Conservation (phyloP, 2,888 invertebrate species). For the Drosophila emarginata region DNA sequence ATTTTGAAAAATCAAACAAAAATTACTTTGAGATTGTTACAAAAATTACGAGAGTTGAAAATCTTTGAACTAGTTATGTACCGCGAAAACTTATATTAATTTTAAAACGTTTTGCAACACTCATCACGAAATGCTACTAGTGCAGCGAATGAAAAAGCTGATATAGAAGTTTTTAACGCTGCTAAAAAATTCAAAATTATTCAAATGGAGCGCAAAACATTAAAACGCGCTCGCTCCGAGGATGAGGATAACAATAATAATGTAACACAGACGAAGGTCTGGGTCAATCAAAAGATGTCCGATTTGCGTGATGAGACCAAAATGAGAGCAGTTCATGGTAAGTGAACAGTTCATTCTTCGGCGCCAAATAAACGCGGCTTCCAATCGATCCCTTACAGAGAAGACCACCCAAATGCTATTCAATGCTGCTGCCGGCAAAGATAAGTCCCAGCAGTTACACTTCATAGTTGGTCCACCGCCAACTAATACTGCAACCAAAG, state of each 20-base stretch:
- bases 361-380: not conserved
- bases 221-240: constrained; percentile 57
- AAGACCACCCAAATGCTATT: constrained; percentile 71
- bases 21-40: too few relatives aligned
- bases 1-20: too few relatives aligned
- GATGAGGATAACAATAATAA: constrained; percentile 65
- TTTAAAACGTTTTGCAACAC: not conserved
- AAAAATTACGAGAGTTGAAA: too few relatives aligned
- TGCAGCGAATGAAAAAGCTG: not conserved
- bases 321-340: constrained; percentile 74
- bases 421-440: constrained; percentile 52
- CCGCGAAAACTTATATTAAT: not conserved
- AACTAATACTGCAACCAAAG: not conserved
- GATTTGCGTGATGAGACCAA: constrained; percentile 59
- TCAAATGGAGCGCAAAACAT: constrained; percentile 1
- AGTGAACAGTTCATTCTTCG: not conserved
- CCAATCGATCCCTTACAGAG: constrained; percentile 35
- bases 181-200: not conserved
- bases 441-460: not conserved
- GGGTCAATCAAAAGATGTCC: constrained; percentile 64
- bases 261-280: constrained; percentile 59
- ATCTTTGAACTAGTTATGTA: not conserved
- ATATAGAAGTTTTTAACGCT: not conserved
- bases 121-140: not conserved
- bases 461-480: not conserved